Evolutionary conservation across 1,140 invertebrate genomes (phyloP), one percentile per base, ranked within the genome.

Genomic region (Paraescarpia echinospica): DNA sequence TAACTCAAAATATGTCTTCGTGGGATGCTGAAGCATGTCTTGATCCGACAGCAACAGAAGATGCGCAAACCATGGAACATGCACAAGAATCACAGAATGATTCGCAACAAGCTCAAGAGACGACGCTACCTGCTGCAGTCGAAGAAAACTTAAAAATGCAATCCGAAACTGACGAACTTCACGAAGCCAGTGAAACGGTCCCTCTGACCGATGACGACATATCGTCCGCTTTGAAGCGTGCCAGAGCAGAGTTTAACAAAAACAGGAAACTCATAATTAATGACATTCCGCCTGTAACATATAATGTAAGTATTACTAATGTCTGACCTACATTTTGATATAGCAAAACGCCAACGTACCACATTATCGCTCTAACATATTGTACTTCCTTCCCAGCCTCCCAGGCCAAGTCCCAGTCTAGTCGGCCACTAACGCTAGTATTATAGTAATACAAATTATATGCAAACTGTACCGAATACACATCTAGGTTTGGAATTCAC

Each of bases 181-280:
- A n/a, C n/a, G 59, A 77, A 77, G 22, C 18, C 59, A 77, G 4
- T 18, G 59, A 77, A 77, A 77, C 9, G 59, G 27, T 27, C 59
- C 59, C 59, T 4, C 22, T 77, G 22, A 77, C 59, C 59, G 59
- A 77, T 27, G 59, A 77, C 59, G 59, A 77, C 22, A 77, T 77
- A 77, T 77, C 59, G 22, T 77, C 59, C 27, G 59, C 59, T 12
- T 77, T 77, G 4, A 77, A 77, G 59, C 59, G 22, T 90, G 90
- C 90, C 18, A 88, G 88, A 34, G 89, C 77, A 92, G 92, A 92
- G 35, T 92, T 92, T 88, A 48, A 92, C 88, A 88, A 92, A 89
- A 88, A 92, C 27, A 51, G 92, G 33, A 92, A 92, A 89, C 14
- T 92, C 89, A 22, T 92, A 0, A 92, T 92, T 48, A 33, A 48